Conservation (phyloP, 2,797 vertebrate species). For the Epinephelus malabaricus region DNA sequence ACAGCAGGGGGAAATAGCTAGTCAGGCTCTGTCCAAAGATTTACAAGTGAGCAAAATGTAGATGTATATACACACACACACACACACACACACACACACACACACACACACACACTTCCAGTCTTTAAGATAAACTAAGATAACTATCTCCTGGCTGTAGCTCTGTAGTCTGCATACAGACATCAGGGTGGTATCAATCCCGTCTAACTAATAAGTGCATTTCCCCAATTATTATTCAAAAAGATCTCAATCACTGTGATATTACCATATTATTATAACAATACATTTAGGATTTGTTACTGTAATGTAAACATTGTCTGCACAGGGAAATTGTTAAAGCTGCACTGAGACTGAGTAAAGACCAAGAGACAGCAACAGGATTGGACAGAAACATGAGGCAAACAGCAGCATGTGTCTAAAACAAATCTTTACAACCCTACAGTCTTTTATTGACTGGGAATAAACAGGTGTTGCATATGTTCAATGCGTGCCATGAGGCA, state of each 20-base stretch:
- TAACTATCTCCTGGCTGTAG: too few relatives aligned
- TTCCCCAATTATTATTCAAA: background rate
- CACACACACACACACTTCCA: too few relatives aligned
- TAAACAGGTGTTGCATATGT: conserved; percentile 10
- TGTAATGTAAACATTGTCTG: background rate
- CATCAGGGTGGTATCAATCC: background rate
- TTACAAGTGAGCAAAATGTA: too few relatives aligned
- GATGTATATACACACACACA: too few relatives aligned
- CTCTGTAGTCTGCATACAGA: too few relatives aligned
- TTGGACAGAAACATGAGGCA: conserved; percentile 8
- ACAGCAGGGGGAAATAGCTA: too few relatives aligned
- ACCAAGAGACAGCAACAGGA: background rate
- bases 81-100: too few relatives aligned
- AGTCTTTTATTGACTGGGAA: conserved; percentile 4
- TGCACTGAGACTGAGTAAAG: background rate
- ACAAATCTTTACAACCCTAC: too few relatives aligned
- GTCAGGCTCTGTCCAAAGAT: too few relatives aligned
- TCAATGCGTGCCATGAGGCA: background rate
- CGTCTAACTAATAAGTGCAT: background rate
- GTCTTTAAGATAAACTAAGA: too few relatives aligned
- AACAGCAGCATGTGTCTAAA: background rate
- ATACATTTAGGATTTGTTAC: background rate
- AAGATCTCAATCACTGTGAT: background rate
- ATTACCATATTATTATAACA: conserved; percentile 8
- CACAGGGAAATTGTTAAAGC: background rate